Evolutionary conservation across 2,888 invertebrate species (phyloP), one percentile per base, ranked within the genome.

Genomic region (Pollenia labialis): DNA sequence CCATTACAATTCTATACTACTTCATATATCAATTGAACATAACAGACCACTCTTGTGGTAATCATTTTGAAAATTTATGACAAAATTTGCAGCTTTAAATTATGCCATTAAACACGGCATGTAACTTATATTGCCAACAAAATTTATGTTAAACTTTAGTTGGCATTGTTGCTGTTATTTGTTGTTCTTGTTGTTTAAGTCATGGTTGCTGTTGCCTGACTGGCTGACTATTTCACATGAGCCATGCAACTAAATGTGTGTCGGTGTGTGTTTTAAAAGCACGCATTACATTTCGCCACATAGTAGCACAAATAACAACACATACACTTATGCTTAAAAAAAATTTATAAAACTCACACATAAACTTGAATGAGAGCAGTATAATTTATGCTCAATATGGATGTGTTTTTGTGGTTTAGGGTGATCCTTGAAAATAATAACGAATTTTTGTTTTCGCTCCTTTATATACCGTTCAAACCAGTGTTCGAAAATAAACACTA

Each of bases 11-110:
- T 74, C 80, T 77, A 74, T 66, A 74, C 71, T 81, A 87, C 84
- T 87, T 84, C 87, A 84, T 87, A 87, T 87, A 84, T 87, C 87
- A 87, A 87, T 84, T 87, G 80, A 87, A 87, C 76, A 81, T 84
- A 76, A 84, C 81, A 84, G 87, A 87, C 84, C 87, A 87, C 87
- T 84, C 74, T 85, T 88, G 86, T 85, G 87, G 87, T 87, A 88
- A 88, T 88, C 88, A 88, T 85, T 88, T 88, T 79, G 79, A 90
- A 92, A 92, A 92, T 92, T 92, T 92, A 92, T 92, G 92, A 92
- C 92, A 92, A 92, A 92, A 92, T 92, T 92, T 92, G 92, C 92
- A 92, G 92, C 91, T 92, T 92, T 92, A 92, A 92, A 92, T 92
- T 92, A 92, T 92, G 91, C 92, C 91, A 92, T 92, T 92, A 92